Evolutionary conservation across 2,888 invertebrate species (phyloP).

Genomic region (Aricia artaxerxes): DNA sequence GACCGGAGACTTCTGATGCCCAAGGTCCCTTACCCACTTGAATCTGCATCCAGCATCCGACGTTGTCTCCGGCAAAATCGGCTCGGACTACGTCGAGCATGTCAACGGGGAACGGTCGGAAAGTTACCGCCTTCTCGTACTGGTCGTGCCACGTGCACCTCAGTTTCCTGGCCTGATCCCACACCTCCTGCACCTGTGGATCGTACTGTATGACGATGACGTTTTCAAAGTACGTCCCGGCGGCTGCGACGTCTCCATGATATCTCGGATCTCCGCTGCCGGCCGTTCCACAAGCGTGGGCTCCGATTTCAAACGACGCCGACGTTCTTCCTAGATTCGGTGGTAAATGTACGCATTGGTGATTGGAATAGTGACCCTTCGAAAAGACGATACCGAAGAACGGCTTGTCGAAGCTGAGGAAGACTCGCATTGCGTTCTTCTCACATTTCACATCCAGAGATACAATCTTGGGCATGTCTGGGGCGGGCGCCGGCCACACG

Average conservation of each 20-base stretch:
- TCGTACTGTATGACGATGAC: slow-evolving; percentile 96
- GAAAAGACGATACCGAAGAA: slow-evolving; percentile 98
- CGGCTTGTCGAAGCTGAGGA: slow-evolving; percentile 95
- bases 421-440: slow-evolving; percentile 96
- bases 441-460: slow-evolving; percentile 96
- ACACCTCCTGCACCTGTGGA: slow-evolving; percentile 95
- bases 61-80: slow-evolving; percentile 96
- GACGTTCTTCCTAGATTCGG: slow-evolving; percentile 92
- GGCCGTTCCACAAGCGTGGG: slow-evolving; percentile 94
- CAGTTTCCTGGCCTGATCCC: slow-evolving; percentile 96
- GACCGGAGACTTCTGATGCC: slow-evolving; percentile 96
- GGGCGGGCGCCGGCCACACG: slow-evolving; percentile 91
- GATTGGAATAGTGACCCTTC: slow-evolving; percentile 95
- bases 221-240: slow-evolving; percentile 96
- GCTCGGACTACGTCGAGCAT: slow-evolving; percentile 97
- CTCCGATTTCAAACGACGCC: slow-evolving; percentile 94
- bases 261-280: slow-evolving; percentile 96
- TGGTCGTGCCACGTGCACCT: slow-evolving; percentile 98
- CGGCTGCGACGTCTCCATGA: slow-evolving; percentile 92
- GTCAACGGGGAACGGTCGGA: slow-evolving; percentile 96
- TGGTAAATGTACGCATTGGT: slow-evolving; percentile 94
- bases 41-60: slow-evolving; percentile 98
- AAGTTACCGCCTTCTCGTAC: slow-evolving; percentile 96
- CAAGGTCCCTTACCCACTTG: slow-evolving; percentile 97
- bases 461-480: slow-evolving; percentile 96